Percentiles rank a stretch among this genome's conserved stretches.
phyloP scores from a whole-genome alignment of 1,140 invertebrate species.

The Aphaenogaster rudis region DNA sequence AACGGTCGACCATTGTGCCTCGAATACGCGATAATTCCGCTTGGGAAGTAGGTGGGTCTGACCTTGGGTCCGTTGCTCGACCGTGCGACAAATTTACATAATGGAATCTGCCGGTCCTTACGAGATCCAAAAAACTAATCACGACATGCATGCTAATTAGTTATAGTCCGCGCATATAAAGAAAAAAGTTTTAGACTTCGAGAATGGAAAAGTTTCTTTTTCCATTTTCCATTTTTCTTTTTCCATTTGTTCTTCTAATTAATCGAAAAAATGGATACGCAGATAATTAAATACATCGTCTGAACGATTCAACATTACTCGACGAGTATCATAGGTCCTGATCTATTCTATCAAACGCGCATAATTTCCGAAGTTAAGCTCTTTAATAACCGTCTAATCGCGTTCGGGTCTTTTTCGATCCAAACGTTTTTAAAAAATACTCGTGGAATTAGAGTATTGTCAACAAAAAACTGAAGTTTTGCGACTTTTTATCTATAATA shows the following conservation, averaged over 20 bases:
- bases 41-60: constrained; percentile 76
- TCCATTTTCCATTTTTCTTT: too few relatives aligned
- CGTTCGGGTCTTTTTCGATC: too few relatives aligned
- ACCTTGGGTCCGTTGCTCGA: constrained; percentile 71
- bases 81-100: constrained; percentile 68
- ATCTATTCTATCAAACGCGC: background rate
- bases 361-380: background rate
- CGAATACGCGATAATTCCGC: constrained; percentile 74
- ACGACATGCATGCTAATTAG: background rate
- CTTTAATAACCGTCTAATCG: background rate
- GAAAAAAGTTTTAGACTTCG: background rate
- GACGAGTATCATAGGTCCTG: too few relatives aligned
- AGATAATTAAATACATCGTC: background rate
- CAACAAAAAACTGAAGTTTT: too few relatives aligned
- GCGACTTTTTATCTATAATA: too few relatives aligned
- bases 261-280: background rate
- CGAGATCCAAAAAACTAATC: background rate
- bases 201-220: too few relatives aligned
- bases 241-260: background rate
- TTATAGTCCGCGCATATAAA: background rate
- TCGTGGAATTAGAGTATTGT: too few relatives aligned
- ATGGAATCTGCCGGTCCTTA: constrained; percentile 29
- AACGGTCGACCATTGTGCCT: constrained; percentile 70
- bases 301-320: too few relatives aligned
- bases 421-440: too few relatives aligned